Evolutionary conservation across 1,140 invertebrate species (phyloP), one percentile per base, ranked within the genome.

Genomic region (Pseudomyrmex gracilis): DNA sequence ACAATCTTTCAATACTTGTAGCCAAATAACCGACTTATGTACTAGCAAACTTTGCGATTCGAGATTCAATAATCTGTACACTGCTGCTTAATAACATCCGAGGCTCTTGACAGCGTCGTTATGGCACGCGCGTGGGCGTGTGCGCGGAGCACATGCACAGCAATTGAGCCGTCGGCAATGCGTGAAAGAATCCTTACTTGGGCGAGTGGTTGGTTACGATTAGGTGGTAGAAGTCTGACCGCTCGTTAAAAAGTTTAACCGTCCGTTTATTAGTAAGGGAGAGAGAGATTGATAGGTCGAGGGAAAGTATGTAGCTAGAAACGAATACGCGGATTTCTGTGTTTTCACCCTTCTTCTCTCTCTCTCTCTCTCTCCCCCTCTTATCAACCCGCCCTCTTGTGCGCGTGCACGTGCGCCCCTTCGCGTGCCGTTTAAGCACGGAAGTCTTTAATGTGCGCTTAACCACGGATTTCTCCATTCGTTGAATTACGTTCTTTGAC

Each of bases 211-310:
- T 68, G 68, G 66, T 88, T 82, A 68, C 68, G 60, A 64, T 68
- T 63, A 80, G 83, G 61, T 61, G 58, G 73, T 85, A 82, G 74
- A 89, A 82, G 70, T 82, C 73, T 89, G 87, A 89, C 88, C 88
- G 88, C 88, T 88, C 87, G 87, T 89, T 89, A 89, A 89, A 89
- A 89, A 89, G 87, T 89, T 89, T 89, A 89, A 89, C 87, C 86
- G 86, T 85, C 63, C 87, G 68, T 85, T 88, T 89, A 89, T 89
- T 89, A 89, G 66, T 68, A 68, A 57, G 66, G 57, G 20, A 68
- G 24, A 58, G 24, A 63, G 5, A 34, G 34, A 34, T 55, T 82
- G 68, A 85, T 71, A 74, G 78, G n/a, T 13, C 58, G 67, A 34
- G 34, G 85, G 84, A 64, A 77, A 87, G 34, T 34, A 86, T 87